Base-by-base conservation (phyloP, 2,888 invertebrate species). In the Stenichneumon culpator region DNA sequence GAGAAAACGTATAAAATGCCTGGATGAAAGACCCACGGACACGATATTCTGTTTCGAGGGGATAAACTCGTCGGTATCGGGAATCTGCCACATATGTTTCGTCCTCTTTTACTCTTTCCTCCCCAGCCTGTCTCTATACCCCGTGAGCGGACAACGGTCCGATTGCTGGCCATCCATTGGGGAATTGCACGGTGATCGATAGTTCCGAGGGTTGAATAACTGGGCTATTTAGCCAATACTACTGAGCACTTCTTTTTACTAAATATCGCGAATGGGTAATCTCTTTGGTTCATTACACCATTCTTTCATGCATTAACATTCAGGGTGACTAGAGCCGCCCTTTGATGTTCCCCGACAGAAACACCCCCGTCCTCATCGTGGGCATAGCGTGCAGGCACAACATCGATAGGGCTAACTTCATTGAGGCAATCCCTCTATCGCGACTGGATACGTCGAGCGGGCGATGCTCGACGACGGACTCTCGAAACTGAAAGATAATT, bases 281-380 rank as follows among this genome's bases (percentile, higher is more conserved):
- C 52, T 52, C 52, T 5, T 14, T 52, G 52, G 16, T 52, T 47
- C n/a, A 36, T n/a, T 3, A 14, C 11, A n/a, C 0, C n/a, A 28
- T n/a, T 65, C 4, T 65, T 36, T 3, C 36, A 32, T 19, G 44
- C 9, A 22, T 50, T 28, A 28, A 52, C 47, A 16, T 47, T 63
- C 11, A 75, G 74, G 63, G 74, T 19, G 74, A 75, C 50, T 75
- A 63, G 7, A 65, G 74, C 9, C 50, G 74, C 2, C 74, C 74
- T 47, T 50, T 75, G 74, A 65, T 75, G 50, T 65, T 32, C 32
- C 50, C 52, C 32, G 63, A 65, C 19, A 19, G 25, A 6, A n/a
- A 14, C 7, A 32, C 11, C 1, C 74, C 74, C 3, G 32, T 75
- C 0, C 65, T 75, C 19, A 50, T 75, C n/a, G 74, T 36, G 47